Percentiles rank a stretch among this genome's conserved stretches.
Conservation (phyloP, 2,888 invertebrate species). For the Onchidella celtica region DNA sequence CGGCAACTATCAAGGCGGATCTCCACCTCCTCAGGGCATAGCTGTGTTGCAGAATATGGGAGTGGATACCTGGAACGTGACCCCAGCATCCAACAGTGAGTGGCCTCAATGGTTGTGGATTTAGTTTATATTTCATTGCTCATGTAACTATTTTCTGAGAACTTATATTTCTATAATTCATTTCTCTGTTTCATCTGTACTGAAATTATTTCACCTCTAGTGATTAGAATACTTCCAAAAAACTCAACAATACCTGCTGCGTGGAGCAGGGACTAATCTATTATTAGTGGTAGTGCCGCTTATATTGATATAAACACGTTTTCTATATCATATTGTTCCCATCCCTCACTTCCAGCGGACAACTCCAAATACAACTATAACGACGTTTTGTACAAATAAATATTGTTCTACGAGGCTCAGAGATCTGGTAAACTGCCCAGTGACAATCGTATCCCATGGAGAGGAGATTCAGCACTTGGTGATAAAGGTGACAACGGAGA, state of each 20-base stretch:
- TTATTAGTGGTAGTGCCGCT: background rate
- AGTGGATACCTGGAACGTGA: constrained; percentile 1
- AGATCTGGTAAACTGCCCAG: constrained; percentile 75
- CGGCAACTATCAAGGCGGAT: constrained; percentile 46
- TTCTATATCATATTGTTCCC: too few species aligned
- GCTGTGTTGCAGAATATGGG: constrained; percentile 18
- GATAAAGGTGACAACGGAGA: constrained; percentile 72
- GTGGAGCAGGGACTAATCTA: too few species aligned
- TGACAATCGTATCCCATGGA: constrained; percentile 74
- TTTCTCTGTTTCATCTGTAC: too few species aligned
- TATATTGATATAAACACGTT: too few species aligned
- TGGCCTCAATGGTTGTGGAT: background rate
- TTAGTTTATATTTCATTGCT: background rate
- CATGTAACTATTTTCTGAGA: background rate
- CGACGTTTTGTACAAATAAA: constrained; percentile 71
- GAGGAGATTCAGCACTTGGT: constrained; percentile 72
- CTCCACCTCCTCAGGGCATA: background rate
- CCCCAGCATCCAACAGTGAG: constrained; percentile 6
- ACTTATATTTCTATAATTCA: too few species aligned
- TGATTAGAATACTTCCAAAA: too few species aligned
- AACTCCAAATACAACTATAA: constrained; percentile 62
- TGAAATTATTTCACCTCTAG: too few species aligned
- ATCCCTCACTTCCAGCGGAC: constrained; percentile 1
- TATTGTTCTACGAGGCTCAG: constrained; percentile 77
- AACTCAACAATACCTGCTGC: too few species aligned